Percentiles rank a stretch among this genome's conserved stretches.
Evolutionary conservation across 2,888 invertebrate genomes (phyloP).

Genomic region (Ptychoptera albimana): DNA sequence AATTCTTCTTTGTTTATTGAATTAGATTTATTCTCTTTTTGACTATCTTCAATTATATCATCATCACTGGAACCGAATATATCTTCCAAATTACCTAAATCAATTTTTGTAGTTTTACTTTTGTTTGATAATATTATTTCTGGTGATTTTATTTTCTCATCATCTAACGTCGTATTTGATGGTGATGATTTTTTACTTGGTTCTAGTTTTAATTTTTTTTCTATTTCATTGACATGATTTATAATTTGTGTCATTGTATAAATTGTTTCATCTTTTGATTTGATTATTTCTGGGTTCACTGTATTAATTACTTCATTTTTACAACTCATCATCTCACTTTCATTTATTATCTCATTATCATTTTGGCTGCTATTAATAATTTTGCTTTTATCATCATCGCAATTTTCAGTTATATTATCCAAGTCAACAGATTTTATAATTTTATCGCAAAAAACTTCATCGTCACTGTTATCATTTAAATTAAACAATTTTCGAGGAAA

Average conservation of each 20-base stretch:
- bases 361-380: not conserved
- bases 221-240: no score
- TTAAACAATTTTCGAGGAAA: no score
- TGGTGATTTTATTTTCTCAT: not conserved
- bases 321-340: no score
- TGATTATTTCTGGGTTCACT: no score
- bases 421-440: slow-evolving; percentile 1
- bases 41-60: slow-evolving; percentile 4
- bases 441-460: no score
- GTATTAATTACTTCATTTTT: no score
- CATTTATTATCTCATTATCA: no score
- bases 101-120: slow-evolving; percentile 3
- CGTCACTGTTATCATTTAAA: no score
- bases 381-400: not conserved
- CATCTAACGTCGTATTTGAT: not conserved
- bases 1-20: not conserved
- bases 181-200: not conserved
- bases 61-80: slow-evolving; percentile 6
- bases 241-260: no score
- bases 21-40: not conserved
- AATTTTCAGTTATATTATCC: not conserved
- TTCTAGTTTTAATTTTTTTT: not conserved
- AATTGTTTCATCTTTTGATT: no score
- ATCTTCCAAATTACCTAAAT: slow-evolving; percentile 4
- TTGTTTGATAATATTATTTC: not conserved